These are phyloP conservation scores for Halcyon malimbica DNA, from an alignment of 2,113 vertebrate genomes.

Conservation along the genomic window DNA sequence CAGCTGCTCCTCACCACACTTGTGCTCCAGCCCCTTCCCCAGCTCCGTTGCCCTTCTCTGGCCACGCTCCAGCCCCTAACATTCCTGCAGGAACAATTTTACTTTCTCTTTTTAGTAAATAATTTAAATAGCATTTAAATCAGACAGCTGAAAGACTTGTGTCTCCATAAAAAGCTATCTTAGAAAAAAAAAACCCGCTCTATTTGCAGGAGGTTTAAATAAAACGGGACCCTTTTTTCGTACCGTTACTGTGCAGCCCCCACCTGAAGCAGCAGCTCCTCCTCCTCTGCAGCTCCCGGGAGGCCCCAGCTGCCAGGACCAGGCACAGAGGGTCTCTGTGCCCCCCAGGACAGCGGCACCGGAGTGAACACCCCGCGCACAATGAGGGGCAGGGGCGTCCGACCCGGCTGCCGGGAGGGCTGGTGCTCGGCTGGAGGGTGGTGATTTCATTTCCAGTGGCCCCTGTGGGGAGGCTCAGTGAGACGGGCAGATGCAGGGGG, in stretches of 20 bases:
- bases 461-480: neutral
- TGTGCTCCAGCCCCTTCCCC: too few species aligned
- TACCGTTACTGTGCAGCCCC: neutral
- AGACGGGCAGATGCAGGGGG: fast-evolving
- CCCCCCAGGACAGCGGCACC: fast-evolving
- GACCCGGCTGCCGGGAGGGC: neutral
- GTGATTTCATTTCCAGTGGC: neutral
- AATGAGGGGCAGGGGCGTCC: neutral
- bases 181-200: neutral
- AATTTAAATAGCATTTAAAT: neutral
- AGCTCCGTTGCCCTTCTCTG: too few species aligned
- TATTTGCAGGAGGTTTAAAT: neutral
- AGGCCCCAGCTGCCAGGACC: neutral
- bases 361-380: neutral
- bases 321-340: neutral
- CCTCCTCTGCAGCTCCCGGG: fast-evolving
- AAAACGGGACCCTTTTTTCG: neutral
- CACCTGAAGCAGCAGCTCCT: neutral
- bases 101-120: neutral
- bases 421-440: neutral
- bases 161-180: neutral
- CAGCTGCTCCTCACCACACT: too few species aligned
- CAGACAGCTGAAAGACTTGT: neutral
- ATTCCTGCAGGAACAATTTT: neutral
- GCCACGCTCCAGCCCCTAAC: too few species aligned